Percentiles rank a stretch among this genome's conserved stretches.
Conservation (phyloP, 2,113 vertebrate species). For the Sarotherodon lohbergeri region DNA sequence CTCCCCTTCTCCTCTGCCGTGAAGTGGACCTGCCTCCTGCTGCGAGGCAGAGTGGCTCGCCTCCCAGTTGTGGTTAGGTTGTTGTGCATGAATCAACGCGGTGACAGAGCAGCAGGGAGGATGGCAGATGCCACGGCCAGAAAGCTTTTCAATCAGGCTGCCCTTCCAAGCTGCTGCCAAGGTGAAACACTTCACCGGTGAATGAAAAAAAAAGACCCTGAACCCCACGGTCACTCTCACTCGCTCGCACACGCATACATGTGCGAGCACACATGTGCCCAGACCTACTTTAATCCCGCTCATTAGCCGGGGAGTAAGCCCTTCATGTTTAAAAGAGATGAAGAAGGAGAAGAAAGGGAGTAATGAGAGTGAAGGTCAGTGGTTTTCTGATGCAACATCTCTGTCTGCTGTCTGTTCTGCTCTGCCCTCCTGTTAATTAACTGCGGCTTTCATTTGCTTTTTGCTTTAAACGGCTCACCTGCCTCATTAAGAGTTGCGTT, state of each 20-base stretch:
- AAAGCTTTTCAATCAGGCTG: conserved; percentile 81
- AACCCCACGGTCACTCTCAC: conserved; percentile 28
- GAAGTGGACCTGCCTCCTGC: conserved; percentile 58
- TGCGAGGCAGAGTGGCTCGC: conserved; percentile 55
- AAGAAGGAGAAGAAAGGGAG: conserved; percentile 1
- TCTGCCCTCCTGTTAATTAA: conserved; percentile 31
- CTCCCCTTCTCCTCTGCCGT: conserved; percentile 42
- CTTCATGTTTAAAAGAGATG: conserved; percentile 39
- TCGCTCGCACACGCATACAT: not conserved
- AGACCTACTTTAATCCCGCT: conserved; percentile 58
- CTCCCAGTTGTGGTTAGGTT: conserved; percentile 61
- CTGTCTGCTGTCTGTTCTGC: not conserved
- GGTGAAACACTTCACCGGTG: conserved; percentile 68
- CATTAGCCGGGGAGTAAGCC: conserved; percentile 58
- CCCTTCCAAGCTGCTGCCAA: conserved; percentile 74
- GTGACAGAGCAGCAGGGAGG: conserved; percentile 77
- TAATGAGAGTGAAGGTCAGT: conserved; percentile 37
- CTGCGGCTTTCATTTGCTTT: not conserved
- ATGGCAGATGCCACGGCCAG: conserved; percentile 76
- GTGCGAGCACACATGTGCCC: not conserved
- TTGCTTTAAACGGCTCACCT: not conserved
- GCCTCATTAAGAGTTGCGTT: not conserved
- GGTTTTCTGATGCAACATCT: conserved; percentile 12
- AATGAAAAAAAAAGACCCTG: conserved; percentile 12
- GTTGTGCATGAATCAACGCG: conserved; percentile 76